Evolutionary conservation across 1,140 invertebrate genomes (phyloP).

Genomic region (Rhopalosiphum padi): DNA sequence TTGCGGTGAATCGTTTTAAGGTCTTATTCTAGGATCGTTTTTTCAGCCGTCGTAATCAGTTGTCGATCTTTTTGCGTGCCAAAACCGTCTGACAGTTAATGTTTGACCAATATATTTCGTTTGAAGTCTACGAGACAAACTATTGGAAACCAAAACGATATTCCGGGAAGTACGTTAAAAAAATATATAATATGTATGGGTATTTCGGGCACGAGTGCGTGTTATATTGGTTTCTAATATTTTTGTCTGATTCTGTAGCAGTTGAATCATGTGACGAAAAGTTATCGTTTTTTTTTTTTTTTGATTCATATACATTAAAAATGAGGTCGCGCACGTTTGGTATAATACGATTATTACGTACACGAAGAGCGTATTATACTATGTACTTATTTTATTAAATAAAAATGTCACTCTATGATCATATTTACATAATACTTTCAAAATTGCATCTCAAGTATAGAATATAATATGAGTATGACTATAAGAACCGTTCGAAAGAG

Average conservation of each 20-base stretch:
- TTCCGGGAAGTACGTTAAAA: neutral
- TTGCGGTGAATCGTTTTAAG: neutral
- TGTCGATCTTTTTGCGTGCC: constrained; percentile 1
- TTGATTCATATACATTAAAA: neutral
- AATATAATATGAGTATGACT: neutral
- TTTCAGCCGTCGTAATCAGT: neutral
- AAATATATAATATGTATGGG: neutral
- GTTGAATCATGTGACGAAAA: neutral
- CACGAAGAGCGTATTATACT: neutral
- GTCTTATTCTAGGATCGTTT: neutral
- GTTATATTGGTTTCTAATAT: neutral
- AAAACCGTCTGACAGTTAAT: constrained; percentile 29
- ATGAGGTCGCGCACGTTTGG: neutral
- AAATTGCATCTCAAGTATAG: no score
- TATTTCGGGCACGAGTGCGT: neutral
- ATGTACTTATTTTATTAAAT: no score
- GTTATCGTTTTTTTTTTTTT: no score
- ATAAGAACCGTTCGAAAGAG: neutral
- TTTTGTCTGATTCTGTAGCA: neutral
- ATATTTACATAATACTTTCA: no score
- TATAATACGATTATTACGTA: no score
- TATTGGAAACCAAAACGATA: neutral
- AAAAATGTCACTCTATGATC: no score
- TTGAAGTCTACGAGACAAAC: constrained; percentile 14
- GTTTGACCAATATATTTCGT: constrained; percentile 32